phyloP scores from a whole-genome alignment of 2,797 vertebrate species.

The Cryptoprocta ferox region DNA sequence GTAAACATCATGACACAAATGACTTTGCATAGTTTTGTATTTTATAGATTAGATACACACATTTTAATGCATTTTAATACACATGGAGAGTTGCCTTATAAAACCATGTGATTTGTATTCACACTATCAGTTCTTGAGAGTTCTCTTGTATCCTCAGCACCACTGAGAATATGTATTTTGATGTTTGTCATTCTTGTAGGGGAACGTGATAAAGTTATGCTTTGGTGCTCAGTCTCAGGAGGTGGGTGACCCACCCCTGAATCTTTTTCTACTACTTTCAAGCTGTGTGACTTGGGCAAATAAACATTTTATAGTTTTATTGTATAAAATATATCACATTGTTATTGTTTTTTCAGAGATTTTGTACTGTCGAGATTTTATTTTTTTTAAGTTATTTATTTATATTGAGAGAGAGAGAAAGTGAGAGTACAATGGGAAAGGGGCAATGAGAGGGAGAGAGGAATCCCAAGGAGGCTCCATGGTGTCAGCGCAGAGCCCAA shows the following conservation, averaged over 20 bases:
- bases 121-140: not conserved
- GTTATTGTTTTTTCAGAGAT: not conserved
- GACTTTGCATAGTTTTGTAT: not conserved
- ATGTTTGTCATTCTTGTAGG: not conserved
- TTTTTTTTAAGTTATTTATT: too few species aligned
- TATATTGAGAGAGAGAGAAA: too few species aligned
- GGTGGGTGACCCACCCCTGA: not conserved
- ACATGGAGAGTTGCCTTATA: not conserved
- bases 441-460: too few species aligned
- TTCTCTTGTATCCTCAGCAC: not conserved
- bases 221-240: not conserved
- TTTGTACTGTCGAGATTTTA: not conserved
- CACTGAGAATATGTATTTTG: not conserved
- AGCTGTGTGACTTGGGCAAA: not conserved
- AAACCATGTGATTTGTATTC: not conserved
- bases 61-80: not conserved
- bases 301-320: not conserved
- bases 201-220: not conserved
- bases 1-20: not conserved
- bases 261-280: not conserved
- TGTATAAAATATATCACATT: not conserved
- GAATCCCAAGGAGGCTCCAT: too few species aligned
- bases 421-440: too few species aligned
- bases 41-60: not conserved
- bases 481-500: too few species aligned